Base-by-base conservation (phyloP, 1,140 invertebrate genomes). In the Zaprionus capensis region DNA sequence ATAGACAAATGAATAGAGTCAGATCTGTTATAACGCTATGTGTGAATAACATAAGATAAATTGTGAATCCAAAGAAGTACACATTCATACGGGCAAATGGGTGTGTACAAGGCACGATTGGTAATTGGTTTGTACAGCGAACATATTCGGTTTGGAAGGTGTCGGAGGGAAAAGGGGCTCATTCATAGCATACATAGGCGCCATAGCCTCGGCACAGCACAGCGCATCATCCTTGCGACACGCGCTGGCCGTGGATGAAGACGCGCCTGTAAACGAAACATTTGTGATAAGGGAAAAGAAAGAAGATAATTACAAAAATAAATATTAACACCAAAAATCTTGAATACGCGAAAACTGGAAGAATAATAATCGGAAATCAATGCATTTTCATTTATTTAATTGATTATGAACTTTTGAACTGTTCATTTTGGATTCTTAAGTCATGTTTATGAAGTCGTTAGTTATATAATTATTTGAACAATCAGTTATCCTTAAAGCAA, bases 161-260 rank as follows among this genome's bases (percentile, higher is more conserved):
- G 22, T 67, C 20, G 46, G 17, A 72, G 51, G 41, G 41, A 46
- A 57, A 20, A 75, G 72, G 72, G 72, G 59, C 41, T 58, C 72
- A 75, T 75, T 75, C 72, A 75, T 75, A 64, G 36, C 72, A 75
- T 75, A 75, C 67, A 75, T 75, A n/a, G 55, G 63, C 55, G 70
- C 36, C 63, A 51, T 41, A 55, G 34, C 63, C 63, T 55, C 63
- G 41, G n/a, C 41, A 17, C 41, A 46, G 38, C 65, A 17, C 41
- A 46, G 38, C 65, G 53, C 53, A 31, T 14, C 53, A 31, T 14
- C 4, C 55, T 7, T 46, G 24, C 17, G 12, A 26, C 9, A 17
- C 66, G 41, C 55, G 38, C 66, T 58, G 44, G 57, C 66, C 49
- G 58, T 44, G 24, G 46, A 22, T 14, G n/a, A 26, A 26, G 62